Evolutionary conservation across 1,140 invertebrate species (phyloP), one percentile per base, ranked within the genome.

Genomic region (Bilobella aurantiaca): DNA sequence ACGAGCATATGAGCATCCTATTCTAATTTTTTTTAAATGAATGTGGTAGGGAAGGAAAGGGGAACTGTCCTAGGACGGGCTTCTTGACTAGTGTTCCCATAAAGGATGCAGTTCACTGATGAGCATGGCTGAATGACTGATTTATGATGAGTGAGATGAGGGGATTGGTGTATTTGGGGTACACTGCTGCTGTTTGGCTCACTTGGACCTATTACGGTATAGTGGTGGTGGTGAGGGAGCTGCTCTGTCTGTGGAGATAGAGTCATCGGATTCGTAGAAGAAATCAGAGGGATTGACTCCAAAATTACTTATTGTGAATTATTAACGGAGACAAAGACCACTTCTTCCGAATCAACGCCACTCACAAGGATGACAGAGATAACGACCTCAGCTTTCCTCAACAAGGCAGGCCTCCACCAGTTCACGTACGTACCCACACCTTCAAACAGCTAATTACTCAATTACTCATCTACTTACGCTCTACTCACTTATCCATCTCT

Each of bases 301-400:
- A 53, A 53, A 53, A 53, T 53, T 18, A 53, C 8, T 53, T 8
- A 53, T 53, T 53, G 49, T 53, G 25, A 53, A 53, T 53, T 53
- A 53, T 16, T 53, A 53, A 53, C 8, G 49, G 49, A 53, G 49
- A 53, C 49, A 53, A 53, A 53, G 49, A 23, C 49, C 49, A 53
- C 34, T 42, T 18, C 8, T 8, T 12, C 34, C 34, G 34, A 42
- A 8, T 42, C 8, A 42, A 42, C 34, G 8, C 34, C 34, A 12
- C 34, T 18, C 8, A 42, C 8, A 53, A 53, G 49, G 49, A 53
- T 53, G 49, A 53, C 49, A 53, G 49, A 53, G 49, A 53, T 53
- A 53, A 53, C 49, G 12, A 53, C 49, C 5, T 12, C 49, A 5
- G 49, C 49, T 18, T 53, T 53, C 21, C 49, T 53, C 14, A 53